Evolutionary conservation across 2,888 invertebrate species (phyloP).

Genomic region (Drosophila neonasuta): DNA sequence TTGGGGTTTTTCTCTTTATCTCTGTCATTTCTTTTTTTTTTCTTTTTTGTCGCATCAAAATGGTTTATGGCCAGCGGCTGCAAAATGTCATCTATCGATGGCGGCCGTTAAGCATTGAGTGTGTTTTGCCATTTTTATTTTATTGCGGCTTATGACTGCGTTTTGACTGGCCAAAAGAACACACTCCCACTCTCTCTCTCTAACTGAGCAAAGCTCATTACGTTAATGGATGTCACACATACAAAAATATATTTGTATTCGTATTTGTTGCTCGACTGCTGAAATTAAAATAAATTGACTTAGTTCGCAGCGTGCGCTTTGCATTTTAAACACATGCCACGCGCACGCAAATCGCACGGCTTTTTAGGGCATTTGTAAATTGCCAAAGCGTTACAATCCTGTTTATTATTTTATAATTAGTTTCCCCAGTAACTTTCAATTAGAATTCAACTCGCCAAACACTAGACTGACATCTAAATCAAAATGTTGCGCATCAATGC

Average conservation of each 20-base stretch:
- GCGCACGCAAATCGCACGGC: conserved; percentile 54
- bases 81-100: conserved; percentile 74
- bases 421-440: conserved; percentile 56
- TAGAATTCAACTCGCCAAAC: conserved; percentile 41
- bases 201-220: conserved; percentile 68
- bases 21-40: conserved; percentile 7
- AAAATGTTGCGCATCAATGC: neutral
- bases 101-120: conserved; percentile 69
- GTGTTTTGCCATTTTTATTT: conserved; percentile 60
- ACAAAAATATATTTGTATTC: conserved; percentile 10
- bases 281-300: conserved; percentile 74
- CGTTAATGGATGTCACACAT: conserved; percentile 59
- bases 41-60: conserved; percentile 54
- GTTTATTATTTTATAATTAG: conserved; percentile 76
- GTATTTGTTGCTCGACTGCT: conserved; percentile 22
- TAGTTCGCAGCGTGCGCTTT: conserved; percentile 46
- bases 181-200: neutral
- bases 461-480: conserved; percentile 6
- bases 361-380: conserved; percentile 69
- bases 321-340: conserved; percentile 58
- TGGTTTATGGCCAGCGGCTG: conserved; percentile 71
- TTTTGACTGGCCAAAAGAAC: neutral
- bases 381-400: conserved; percentile 64
- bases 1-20: neutral
- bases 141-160: conserved; percentile 47